Percentiles rank a stretch among this genome's conserved stretches.
phyloP scores from a whole-genome alignment of 2,113 vertebrate species.

The Loxodonta africana region DNA sequence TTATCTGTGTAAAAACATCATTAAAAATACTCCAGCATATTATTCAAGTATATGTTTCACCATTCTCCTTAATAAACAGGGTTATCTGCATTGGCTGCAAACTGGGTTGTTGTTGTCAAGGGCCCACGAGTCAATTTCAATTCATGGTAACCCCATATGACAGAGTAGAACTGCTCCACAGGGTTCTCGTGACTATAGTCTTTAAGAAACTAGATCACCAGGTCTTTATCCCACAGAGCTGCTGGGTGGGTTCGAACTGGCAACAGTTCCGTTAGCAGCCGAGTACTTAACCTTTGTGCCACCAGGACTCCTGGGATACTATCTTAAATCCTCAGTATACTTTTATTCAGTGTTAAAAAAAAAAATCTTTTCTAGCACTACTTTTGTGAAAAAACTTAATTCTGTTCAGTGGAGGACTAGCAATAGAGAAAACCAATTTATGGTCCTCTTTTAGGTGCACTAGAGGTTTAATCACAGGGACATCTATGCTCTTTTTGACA shows the following conservation, averaged over 20 bases:
- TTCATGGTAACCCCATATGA: too few species aligned
- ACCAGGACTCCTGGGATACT: neutral
- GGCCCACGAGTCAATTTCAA: too few species aligned
- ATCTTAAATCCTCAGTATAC: neutral
- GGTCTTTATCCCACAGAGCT: too few species aligned
- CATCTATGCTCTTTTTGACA: neutral
- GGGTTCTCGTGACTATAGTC: too few species aligned
- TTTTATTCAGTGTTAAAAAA: conserved; percentile 21
- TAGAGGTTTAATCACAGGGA: conserved; percentile 16
- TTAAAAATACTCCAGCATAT: neutral
- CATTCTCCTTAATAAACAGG: neutral
- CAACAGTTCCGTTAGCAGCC: too few species aligned
- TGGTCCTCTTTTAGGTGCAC: neutral
- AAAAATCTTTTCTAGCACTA: neutral
- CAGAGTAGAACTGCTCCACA: too few species aligned
- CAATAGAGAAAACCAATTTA: neutral
- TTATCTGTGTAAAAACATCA: neutral
- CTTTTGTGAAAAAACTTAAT: neutral
- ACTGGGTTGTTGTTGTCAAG: neutral
- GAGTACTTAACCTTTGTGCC: too few species aligned
- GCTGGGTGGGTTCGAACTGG: too few species aligned
- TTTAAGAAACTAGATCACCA: too few species aligned
- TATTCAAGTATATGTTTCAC: neutral
- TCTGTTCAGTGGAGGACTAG: neutral
- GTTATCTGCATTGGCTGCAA: neutral